Evolutionary conservation across 2,888 invertebrate genomes (phyloP).

Genomic region (Mechanitis messenoides): DNA sequence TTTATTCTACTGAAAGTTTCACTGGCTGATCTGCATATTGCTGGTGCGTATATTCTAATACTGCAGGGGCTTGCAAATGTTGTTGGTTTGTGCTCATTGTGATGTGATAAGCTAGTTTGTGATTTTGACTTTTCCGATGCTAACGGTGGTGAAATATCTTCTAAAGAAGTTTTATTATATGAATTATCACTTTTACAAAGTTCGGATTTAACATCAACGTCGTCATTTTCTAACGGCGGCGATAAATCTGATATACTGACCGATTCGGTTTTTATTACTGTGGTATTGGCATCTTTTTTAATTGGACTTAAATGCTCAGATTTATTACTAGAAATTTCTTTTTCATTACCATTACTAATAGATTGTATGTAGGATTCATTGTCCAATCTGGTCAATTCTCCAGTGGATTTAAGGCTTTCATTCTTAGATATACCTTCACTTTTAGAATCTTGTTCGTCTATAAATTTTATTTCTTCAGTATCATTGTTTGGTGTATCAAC

Average conservation of each 20-base stretch:
- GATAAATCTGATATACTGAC: constrained; percentile 55
- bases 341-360: constrained; percentile 27
- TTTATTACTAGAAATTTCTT: constrained; percentile 16
- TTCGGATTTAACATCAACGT: constrained; percentile 27
- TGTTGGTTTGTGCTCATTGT: constrained; percentile 19
- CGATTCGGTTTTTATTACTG: constrained; percentile 43
- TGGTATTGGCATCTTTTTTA: constrained; percentile 31
- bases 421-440: constrained; percentile 29
- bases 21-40: constrained; percentile 54
- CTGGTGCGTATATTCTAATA: constrained; percentile 57
- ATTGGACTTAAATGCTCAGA: constrained; percentile 26
- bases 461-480: constrained; percentile 33
- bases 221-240: constrained; percentile 46
- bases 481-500: constrained; percentile 22
- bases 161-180: constrained; percentile 34
- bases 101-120: constrained; percentile 20
- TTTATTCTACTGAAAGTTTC: constrained; percentile 51
- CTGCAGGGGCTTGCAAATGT: constrained; percentile 41
- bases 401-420: constrained; percentile 32
- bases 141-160: constrained; percentile 52
- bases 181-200: constrained; percentile 18
- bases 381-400: constrained; percentile 21
- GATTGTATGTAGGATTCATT: constrained; percentile 41
- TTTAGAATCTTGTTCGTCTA: constrained; percentile 35
- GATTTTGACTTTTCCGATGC: constrained; percentile 45